Base-by-base conservation (phyloP, 1,140 invertebrate genomes). In the Neotoxoptera formosana region DNA sequence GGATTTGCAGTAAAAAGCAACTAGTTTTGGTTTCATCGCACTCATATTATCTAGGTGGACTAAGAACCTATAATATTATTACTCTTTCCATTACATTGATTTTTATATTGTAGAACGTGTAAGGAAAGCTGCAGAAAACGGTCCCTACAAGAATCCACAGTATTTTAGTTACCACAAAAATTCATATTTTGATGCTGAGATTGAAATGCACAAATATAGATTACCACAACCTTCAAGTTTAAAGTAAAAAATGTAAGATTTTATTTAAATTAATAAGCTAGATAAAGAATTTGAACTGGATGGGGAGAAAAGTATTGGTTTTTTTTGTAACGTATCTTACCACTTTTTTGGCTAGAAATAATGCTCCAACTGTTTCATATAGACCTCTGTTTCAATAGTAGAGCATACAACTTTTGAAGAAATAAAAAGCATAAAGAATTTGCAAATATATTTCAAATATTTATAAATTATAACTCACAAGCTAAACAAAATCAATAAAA, bases 121-220 rank as follows among this genome's bases (percentile, higher is more conserved):
- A 14, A 97, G 97, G 76, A 97, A 96, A 81, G 97, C 97, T 56
- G 96, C 96, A 2, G 97, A 98, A 95, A 95, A 96, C 93, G 96
- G 96, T 56, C 96, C 96, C 7, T 99, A 98, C 94, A 98, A 98
- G 95, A 98, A 98, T 94, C 97, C 97, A 1, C 98, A 98, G 95
- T 98, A 98, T 95, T 99, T 97, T 94, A 96, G 96, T 94, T 98
- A 98, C 94, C 96, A 98, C 94, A 96, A 96, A 47, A 97, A 96
- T 94, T 97, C 97, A 93, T 98, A 97, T 94, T 97, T 96, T 94
- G 97, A 98, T 95, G 97, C 98, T 89, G 98, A 98, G 96, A 96
- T 98, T 34, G 98, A 98, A 96, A 97, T 98, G 97, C 95, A 96
- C 25, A 97, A 97, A 94, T 97, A 96, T 94, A 96, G 98, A 95